These are phyloP conservation scores for Amazona ochrocephala DNA, from an alignment of 2,797 vertebrate genomes.

Conservation along the genomic window DNA sequence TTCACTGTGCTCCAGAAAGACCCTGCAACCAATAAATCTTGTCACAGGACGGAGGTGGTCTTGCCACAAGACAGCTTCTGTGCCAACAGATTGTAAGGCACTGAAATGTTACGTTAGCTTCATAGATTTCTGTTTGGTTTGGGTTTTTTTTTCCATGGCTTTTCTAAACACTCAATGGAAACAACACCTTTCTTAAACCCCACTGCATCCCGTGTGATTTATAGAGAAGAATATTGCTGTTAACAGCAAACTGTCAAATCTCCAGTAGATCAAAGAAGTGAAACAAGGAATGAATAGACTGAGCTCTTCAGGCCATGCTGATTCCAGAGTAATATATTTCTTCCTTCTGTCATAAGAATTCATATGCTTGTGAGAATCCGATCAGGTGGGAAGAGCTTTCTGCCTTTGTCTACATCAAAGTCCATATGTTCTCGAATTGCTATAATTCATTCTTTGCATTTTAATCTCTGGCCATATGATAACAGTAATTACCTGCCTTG, in stretches of 20 bases:
- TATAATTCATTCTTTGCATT: constrained; percentile 64
- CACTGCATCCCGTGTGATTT: constrained; percentile 61
- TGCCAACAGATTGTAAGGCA: not conserved
- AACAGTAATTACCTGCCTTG: constrained; percentile 59
- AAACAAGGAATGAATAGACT: constrained; percentile 51
- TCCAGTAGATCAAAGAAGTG: constrained; percentile 72
- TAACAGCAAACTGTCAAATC: constrained; percentile 68
- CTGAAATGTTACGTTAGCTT: not conserved
- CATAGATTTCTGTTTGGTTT: not conserved
- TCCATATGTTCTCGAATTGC: constrained; percentile 47
- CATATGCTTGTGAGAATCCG: constrained; percentile 50
- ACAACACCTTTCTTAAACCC: not conserved
- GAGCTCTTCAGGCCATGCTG: constrained; percentile 65
- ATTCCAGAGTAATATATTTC: constrained; percentile 54
- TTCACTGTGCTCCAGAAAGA: not conserved
- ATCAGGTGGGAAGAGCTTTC: constrained; percentile 51
- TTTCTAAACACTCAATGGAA: not conserved
- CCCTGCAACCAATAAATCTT: not conserved
- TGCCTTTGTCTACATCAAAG: constrained; percentile 75
- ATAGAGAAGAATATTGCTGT: constrained; percentile 55
- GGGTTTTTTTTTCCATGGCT: not conserved
- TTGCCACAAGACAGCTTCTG: not conserved
- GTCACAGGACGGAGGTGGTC: not conserved
- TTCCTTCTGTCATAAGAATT: constrained; percentile 71
- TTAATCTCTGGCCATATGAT: constrained; percentile 47